Evolutionary conservation across 2,113 vertebrate genomes (phyloP), one percentile per base, ranked within the genome.

Genomic region (Psittacara wagleri): DNA sequence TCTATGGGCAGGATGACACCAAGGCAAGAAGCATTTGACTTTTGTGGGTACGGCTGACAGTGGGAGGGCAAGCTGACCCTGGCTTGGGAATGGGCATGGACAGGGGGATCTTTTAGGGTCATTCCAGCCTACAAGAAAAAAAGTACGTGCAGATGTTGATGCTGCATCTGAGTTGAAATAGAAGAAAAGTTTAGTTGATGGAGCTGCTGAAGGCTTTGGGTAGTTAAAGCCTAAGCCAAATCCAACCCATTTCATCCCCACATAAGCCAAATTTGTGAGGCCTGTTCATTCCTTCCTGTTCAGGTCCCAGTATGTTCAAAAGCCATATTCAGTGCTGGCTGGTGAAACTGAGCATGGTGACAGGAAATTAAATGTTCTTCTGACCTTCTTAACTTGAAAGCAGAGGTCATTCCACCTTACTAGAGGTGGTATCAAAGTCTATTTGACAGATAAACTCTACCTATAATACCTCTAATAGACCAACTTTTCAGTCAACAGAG

Each of bases 81-180:
- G 43, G 6, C 14, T 51, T 70, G 19, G n/a, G 19, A 19, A 89
- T 17, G 5, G 54, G 3, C 33, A 20, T 17, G n/a, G 48, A 22
- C 25, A 55, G 13, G 12, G 7, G 6, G 2, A 48, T 61, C 29
- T 81, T 62, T 43, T 78, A 10, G 48, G 14, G 16, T 62, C 46
- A 33, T 69, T 61, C 39, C 25, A 84, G 31, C 5, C 22, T 55
- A 31, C 14, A 51, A 39, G 16, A 41, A 57, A 43, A 39, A 63
- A 61, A 8, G 4, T n/a, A 18, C 0, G 0, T 10, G 28, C 22
- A 3, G 37, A 35, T 68, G 33, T 27, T 76, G 63, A 54, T 7
- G 13, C 8, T 37, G 14, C 46, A 37, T 43, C 37, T 46, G 31
- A 24, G 31, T 20, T 48, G 37, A 29, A 37, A 55, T 17, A 80